Evolutionary conservation across 2,113 vertebrate genomes (phyloP).

Genomic region (Callaeas wilsoni): DNA sequence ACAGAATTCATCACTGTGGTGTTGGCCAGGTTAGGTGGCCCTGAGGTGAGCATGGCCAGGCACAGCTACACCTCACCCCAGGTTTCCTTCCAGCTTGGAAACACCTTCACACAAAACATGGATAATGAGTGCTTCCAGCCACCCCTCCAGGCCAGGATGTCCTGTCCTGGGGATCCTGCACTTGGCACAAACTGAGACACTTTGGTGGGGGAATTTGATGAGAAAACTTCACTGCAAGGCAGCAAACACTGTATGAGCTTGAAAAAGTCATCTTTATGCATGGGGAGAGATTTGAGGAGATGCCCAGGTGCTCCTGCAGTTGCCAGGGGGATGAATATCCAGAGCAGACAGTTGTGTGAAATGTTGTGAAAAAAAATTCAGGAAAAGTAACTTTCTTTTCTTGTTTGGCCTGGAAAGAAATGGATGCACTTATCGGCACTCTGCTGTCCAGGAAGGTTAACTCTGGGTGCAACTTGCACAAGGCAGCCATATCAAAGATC

Average conservation of each 20-base stretch:
- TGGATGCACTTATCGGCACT: neutral
- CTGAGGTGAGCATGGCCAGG: neutral
- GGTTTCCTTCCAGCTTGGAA: neutral
- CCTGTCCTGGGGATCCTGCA: neutral
- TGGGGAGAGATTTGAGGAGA: neutral
- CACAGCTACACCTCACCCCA: neutral
- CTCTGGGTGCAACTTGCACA: neutral
- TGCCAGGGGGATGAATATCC: neutral
- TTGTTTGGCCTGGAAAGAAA: neutral
- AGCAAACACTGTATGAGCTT: neutral
- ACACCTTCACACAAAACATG: neutral
- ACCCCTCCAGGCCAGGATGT: neutral
- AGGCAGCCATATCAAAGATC: neutral
- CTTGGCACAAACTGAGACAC: neutral
- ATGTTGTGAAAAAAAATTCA: neutral
- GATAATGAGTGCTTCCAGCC: neutral
- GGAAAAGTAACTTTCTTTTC: neutral
- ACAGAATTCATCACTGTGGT: neutral
- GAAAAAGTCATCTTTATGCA: neutral
- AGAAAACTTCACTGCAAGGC: neutral
- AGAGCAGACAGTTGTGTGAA: neutral
- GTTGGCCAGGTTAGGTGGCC: neutral
- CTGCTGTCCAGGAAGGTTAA: neutral
- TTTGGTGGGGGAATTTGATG: neutral
- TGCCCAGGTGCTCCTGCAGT: neutral